These are phyloP conservation scores for Acrossocheilus fasciatus DNA, from an alignment of 2,797 vertebrate species.

Conservation along the genomic window DNA sequence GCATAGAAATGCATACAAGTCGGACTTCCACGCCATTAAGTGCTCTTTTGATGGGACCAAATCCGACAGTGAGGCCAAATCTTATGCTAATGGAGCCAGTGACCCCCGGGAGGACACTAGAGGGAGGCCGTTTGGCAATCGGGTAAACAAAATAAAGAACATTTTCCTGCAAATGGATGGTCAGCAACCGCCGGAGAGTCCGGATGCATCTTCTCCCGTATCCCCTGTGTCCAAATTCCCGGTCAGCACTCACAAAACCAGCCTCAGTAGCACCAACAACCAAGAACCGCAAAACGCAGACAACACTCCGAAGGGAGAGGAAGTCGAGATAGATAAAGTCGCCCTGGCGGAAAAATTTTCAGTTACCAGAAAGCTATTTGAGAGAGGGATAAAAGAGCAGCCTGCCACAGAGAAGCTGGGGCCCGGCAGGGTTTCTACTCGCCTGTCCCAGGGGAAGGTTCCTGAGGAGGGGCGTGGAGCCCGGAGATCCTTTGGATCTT, in stretches of 20 bases:
- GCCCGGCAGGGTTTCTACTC: slow-evolving; percentile 72
- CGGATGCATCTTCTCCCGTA: slow-evolving; percentile 69
- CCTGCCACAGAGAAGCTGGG: slow-evolving; percentile 79
- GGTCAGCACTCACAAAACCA: slow-evolving; percentile 76
- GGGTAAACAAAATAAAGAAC: slow-evolving; percentile 94
- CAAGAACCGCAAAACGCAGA: slow-evolving; percentile 74
- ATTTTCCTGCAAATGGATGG: slow-evolving; percentile 94
- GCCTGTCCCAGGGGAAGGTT: slow-evolving; percentile 75
- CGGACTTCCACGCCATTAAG: slow-evolving; percentile 93
- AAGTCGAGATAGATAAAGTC: slow-evolving; percentile 89
- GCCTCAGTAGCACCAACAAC: slow-evolving; percentile 72
- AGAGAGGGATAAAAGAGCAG: slow-evolving; percentile 86
- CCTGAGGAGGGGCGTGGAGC: slow-evolving; percentile 81
- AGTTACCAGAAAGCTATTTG: slow-evolving; percentile 91
- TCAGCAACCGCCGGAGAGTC: slow-evolving; percentile 77
- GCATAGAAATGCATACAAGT: slow-evolving; percentile 92
- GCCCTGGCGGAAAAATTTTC: slow-evolving; percentile 93
- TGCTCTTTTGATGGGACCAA: slow-evolving; percentile 91
- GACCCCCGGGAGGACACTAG: slow-evolving; percentile 82
- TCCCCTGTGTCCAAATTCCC: slow-evolving; percentile 77
- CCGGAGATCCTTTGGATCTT: slow-evolving; percentile 75
- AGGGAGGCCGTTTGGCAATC: slow-evolving; percentile 84
- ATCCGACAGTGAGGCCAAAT: slow-evolving; percentile 75
- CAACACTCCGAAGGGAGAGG: slow-evolving; percentile 83
- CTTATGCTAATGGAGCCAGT: slow-evolving; percentile 83